These are phyloP conservation scores for Calephelis perditalis DNA, from an alignment of 2,888 invertebrate species.

Conservation along the genomic window DNA sequence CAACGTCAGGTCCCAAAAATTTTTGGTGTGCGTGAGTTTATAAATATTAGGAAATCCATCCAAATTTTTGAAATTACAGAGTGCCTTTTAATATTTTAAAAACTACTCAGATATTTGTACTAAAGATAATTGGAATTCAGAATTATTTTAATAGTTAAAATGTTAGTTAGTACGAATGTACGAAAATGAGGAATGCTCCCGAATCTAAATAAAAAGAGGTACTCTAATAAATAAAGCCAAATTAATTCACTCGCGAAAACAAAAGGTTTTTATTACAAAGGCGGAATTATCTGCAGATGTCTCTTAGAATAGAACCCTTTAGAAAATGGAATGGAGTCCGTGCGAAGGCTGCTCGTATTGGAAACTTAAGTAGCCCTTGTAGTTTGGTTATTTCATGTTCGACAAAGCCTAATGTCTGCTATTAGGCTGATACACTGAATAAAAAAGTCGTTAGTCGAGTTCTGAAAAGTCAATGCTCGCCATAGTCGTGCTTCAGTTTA, in stretches of 20 bases:
- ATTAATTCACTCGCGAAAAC: conserved; percentile 1
- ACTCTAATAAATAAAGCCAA: conserved; percentile 7
- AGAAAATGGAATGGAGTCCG: conserved; percentile 2
- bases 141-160: too few relatives aligned
- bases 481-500: too few relatives aligned
- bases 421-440: too few relatives aligned
- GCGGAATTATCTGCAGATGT: conserved; percentile 6
- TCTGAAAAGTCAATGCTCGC: too few relatives aligned
- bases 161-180: background rate
- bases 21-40: too few relatives aligned
- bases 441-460: too few relatives aligned
- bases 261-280: conserved; percentile 9
- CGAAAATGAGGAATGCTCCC: background rate
- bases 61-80: too few relatives aligned
- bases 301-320: conserved; percentile 5
- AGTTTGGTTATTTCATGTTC: conserved; percentile 1
- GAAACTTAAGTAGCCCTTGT: background rate
- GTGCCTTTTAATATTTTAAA: too few relatives aligned
- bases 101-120: too few relatives aligned
- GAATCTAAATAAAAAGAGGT: background rate
- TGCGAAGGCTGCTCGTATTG: background rate
- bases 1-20: too few relatives aligned
- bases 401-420: background rate
- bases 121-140: too few relatives aligned
- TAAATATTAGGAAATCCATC: too few relatives aligned